Evolutionary conservation across 1,140 invertebrate species (phyloP).

Genomic region (Macrotrachela quadricornifera): DNA sequence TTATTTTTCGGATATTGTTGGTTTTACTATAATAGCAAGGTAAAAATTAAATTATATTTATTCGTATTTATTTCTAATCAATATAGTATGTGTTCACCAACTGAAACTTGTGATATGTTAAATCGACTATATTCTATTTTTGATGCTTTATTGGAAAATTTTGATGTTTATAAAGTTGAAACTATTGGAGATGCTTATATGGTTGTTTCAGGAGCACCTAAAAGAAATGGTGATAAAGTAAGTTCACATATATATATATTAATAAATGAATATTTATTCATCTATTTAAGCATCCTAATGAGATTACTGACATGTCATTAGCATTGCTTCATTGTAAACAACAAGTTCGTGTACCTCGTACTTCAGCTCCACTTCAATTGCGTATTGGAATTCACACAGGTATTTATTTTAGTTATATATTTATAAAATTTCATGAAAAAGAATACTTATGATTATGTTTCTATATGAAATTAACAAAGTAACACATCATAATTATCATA

Average conservation of each 20-base stretch:
- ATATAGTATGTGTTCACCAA: constrained; percentile 8
- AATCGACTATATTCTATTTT: constrained; percentile 91
- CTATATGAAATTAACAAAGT: too few relatives aligned
- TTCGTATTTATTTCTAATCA: too few relatives aligned
- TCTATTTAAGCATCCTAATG: constrained; percentile 30
- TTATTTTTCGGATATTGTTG: constrained; percentile 89
- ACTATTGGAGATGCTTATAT: constrained; percentile 83
- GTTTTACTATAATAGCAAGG: constrained; percentile 63
- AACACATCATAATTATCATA: too few relatives aligned
- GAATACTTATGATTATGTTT: too few relatives aligned
- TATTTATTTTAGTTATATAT: background rate
- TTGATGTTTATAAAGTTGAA: constrained; percentile 94
- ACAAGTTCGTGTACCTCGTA: constrained; percentile 71
- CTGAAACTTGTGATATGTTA: constrained; percentile 66
- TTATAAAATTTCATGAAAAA: too few relatives aligned
- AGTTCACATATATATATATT: too few relatives aligned
- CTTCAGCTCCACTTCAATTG: constrained; percentile 18
- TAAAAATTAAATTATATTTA: too few relatives aligned
- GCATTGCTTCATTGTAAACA: constrained; percentile 59
- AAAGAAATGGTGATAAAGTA: constrained; percentile 32
- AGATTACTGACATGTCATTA: constrained; percentile 58
- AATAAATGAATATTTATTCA: too few relatives aligned
- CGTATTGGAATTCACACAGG: constrained; percentile 13
- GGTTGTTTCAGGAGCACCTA: constrained; percentile 42
- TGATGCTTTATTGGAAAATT: constrained; percentile 83